Base-by-base conservation (phyloP, 2,113 vertebrate genomes). In the Pelobates fuscus region DNA sequence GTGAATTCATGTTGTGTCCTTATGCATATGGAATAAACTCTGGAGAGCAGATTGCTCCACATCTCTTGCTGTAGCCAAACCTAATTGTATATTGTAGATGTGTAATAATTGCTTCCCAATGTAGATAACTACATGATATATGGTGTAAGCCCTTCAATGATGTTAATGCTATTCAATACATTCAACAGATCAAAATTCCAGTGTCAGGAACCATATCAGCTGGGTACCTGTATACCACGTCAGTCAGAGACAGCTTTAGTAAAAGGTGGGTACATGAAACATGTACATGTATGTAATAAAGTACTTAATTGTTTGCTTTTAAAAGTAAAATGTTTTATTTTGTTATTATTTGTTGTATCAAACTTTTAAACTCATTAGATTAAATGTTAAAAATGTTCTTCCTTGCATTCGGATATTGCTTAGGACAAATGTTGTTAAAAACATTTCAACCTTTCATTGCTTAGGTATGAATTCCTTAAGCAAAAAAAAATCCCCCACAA, bases 141-240 rank as follows among this genome's bases (percentile, higher is more conserved):
- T n/a, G n/a, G n/a, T n/a, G n/a, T n/a, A n/a, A n/a, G n/a, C n/a
- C n/a, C n/a, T 41, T 8, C 14, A 41, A 1, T 41, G 14, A 8
- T 41, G 14, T 41, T 41, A 41, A 1, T 41, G 14, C 11, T 41
- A 41, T 41, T 41, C 7, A 8, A 5, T 18, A 26, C 15, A 43
- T 18, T 43, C 81, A 80, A 11, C 66, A 93, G 91, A 79, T 93
- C 57, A 94, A 93, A 83, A 90, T 94, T 72, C 92, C 91, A 0
- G 86, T 94, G 8, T 92, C 90, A 61, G 92, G 92, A 78, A 57
- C 81, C 20, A 91, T 87, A 71, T 83, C 83, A 0, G 81, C 81
- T 0, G 92, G 91, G 8, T 81, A 89, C 71, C 86, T 94, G 43
- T 82, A 79, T 8, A 85, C 89, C 27, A 66, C 37, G 25, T 87